A percentile compares a stretch with the other conserved stretches of the same genome.
Evolutionary conservation across 1,140 invertebrate genomes (phyloP).

Genomic region (Lucilia sericata): DNA sequence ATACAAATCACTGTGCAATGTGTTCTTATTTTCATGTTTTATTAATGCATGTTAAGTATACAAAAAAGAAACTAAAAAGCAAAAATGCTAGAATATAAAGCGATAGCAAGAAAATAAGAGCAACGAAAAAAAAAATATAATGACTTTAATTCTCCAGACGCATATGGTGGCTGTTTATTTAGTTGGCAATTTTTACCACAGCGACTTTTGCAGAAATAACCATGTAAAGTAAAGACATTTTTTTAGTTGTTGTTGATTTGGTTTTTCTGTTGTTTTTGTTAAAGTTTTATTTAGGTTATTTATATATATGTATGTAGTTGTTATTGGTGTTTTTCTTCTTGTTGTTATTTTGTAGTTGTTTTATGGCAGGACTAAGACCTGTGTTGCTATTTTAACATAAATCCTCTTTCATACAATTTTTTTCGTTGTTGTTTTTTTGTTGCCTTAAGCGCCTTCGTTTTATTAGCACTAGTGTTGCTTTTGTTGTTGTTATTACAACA

Average conservation of each 20-base stretch:
- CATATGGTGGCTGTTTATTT: background rate
- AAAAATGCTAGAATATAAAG: background rate
- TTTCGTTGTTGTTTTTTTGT: background rate
- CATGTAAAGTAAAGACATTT: background rate
- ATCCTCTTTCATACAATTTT: constrained; percentile 1
- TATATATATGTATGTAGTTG: background rate
- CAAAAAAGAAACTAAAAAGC: too few species aligned
- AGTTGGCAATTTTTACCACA: background rate
- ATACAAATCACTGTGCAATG: too few species aligned
- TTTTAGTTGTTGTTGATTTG: too few species aligned
- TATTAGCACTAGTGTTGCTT: too few species aligned
- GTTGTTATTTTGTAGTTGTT: background rate
- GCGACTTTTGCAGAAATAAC: background rate
- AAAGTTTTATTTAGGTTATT: background rate
- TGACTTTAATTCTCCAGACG: constrained; percentile 19
- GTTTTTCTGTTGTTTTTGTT: too few species aligned
- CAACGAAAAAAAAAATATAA: background rate
- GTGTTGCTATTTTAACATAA: background rate
- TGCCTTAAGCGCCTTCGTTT: too few species aligned
- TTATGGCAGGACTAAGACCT: background rate
- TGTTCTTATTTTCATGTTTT: too few species aligned
- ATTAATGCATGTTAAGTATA: too few species aligned
- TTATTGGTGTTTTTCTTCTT: background rate
- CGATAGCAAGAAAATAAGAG: background rate
- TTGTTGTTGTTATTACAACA: background rate